Percentiles rank a stretch among this genome's conserved stretches.
Conservation (phyloP, 2,888 invertebrate genomes). For the Chrysolina haemoptera region DNA sequence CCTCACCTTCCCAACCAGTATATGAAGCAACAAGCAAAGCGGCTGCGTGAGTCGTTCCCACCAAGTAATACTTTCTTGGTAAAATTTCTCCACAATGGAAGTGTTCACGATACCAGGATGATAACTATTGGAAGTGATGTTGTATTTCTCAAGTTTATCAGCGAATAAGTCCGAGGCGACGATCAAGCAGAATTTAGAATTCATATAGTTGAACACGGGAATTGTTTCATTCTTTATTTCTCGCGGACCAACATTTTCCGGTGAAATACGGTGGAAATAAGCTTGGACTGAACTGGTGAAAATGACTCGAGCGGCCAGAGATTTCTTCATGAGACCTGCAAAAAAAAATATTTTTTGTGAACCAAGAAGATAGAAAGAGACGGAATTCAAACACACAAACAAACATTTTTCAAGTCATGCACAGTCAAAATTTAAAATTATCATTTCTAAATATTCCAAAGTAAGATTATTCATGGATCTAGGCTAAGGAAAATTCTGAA, state of each 20-base stretch:
- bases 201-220: conserved; percentile 11
- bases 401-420: too few relatives aligned
- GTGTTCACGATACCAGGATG: conserved; percentile 46
- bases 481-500: too few relatives aligned
- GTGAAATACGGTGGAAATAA: conserved; percentile 9
- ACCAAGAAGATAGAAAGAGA: background rate
- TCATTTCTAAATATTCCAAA: too few relatives aligned
- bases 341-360: background rate
- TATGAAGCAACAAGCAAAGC: background rate
- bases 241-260: background rate
- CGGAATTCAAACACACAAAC: too few relatives aligned
- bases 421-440: too few relatives aligned
- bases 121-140: conserved; percentile 41
- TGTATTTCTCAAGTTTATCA: conserved; percentile 39
- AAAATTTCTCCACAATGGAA: background rate
- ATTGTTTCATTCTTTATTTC: conserved; percentile 3
- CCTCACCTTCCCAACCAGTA: background rate
- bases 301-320: conserved; percentile 41
- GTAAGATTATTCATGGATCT: too few relatives aligned
- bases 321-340: conserved; percentile 35
- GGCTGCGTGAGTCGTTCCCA: background rate
- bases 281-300: conserved; percentile 44
- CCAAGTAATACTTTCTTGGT: background rate
- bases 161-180: conserved; percentile 44
- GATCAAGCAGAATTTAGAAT: conserved; percentile 41